Conservation (phyloP, 2,888 invertebrate genomes). For the Argyra leucocephala region DNA sequence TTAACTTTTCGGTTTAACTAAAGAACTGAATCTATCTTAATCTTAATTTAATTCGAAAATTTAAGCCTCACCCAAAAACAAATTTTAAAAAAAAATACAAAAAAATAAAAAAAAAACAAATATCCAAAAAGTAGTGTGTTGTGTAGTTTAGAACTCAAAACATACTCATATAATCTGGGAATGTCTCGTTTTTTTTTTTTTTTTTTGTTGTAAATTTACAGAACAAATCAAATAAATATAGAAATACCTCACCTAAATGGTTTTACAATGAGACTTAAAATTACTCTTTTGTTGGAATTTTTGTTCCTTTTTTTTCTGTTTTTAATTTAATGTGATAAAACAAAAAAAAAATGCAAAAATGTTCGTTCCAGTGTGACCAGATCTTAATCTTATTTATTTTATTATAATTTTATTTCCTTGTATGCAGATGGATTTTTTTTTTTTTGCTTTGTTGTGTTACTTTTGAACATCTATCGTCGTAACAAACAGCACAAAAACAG, state of each 20-base stretch:
- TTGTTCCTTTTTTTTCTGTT: neutral
- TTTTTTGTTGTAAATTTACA: neutral
- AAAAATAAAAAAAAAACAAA: neutral
- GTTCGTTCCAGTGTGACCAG: slow-evolving; percentile 3
- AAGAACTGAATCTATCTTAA: neutral
- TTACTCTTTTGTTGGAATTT: neutral
- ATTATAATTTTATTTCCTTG: slow-evolving; percentile 1
- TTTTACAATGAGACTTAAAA: slow-evolving; percentile 3
- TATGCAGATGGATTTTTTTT: neutral
- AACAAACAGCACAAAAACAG: neutral
- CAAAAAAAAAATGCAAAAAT: slow-evolving; percentile 1
- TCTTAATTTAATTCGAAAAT: neutral
- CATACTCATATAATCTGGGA: no score
- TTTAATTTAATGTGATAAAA: neutral
- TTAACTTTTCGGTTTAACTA: neutral
- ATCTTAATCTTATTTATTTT: slow-evolving; percentile 4
- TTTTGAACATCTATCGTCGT: neutral
- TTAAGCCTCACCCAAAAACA: neutral
- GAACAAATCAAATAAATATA: slow-evolving; percentile 3
- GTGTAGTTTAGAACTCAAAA: no score
- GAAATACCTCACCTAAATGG: slow-evolving; percentile 1
- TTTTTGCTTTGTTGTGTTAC: neutral
- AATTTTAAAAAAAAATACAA: neutral
- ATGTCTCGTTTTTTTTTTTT: no score
- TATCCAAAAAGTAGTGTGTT: no score